These are phyloP conservation scores for Seriola quinqueradiata DNA, from an alignment of 2,113 vertebrate genomes.

Conservation along the genomic window DNA sequence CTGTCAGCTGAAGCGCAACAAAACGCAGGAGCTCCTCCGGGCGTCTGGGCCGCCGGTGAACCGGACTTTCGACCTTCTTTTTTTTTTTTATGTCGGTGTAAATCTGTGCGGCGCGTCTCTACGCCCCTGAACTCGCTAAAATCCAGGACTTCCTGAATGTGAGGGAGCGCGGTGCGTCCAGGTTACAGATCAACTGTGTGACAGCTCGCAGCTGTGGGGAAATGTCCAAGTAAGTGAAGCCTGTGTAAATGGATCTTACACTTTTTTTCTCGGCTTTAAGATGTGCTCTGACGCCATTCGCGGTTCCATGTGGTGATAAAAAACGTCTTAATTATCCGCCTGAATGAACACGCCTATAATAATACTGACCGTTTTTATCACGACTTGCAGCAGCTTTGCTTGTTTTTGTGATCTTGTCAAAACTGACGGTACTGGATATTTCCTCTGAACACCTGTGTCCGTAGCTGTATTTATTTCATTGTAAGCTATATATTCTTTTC, in stretches of 20 bases:
- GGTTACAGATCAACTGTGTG: constrained; percentile 20
- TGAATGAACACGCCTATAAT: neutral
- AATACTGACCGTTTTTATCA: neutral
- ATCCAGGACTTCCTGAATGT: constrained; percentile 71
- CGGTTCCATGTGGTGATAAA: neutral
- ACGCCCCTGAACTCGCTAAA: neutral
- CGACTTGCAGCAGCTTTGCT: neutral
- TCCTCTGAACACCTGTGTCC: neutral
- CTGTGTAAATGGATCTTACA: neutral
- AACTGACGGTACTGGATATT: neutral
- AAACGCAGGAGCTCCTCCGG: neutral
- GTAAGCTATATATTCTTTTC: neutral
- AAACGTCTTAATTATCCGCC: neutral
- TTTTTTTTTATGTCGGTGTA: neutral
- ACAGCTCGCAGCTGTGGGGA: constrained; percentile 27
- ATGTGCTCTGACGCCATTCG: neutral
- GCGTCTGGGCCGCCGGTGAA: neutral
- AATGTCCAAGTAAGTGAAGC: constrained; percentile 57
- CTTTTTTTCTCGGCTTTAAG: neutral
- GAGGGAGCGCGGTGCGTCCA: constrained; percentile 9
- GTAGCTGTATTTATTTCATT: neutral
- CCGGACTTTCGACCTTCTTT: constrained; percentile 1
- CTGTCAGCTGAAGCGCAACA: neutral
- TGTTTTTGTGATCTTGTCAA: neutral
- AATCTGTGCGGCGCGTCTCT: constrained; percentile 54